Percentiles rank a stretch among this genome's conserved stretches.
phyloP scores from a whole-genome alignment of 2,797 vertebrate genomes.

The Typhlichthys subterraneus region DNA sequence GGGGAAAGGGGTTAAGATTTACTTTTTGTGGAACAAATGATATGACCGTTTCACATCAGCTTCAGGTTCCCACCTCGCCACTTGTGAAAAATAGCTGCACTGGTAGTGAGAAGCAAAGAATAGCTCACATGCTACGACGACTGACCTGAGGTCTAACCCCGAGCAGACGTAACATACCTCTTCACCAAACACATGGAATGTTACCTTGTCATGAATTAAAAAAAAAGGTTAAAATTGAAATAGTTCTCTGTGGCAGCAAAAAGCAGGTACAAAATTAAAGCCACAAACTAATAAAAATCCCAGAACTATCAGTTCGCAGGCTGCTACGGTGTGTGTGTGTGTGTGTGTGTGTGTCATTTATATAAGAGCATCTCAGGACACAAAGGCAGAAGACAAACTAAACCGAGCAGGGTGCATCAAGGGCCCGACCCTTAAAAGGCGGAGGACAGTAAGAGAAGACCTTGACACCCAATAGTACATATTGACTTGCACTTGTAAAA shows the following conservation, averaged over 20 bases:
- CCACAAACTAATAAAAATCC: conserved; percentile 8
- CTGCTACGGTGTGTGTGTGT: conserved; percentile 65
- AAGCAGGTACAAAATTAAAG: conserved; percentile 35
- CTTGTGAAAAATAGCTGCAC: conserved; percentile 55
- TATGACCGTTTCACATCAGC: conserved; percentile 68
- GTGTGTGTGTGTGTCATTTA: conserved; percentile 41
- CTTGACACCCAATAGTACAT: conserved; percentile 45
- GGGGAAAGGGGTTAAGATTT: conserved; percentile 68
- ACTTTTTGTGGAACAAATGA: conserved; percentile 74
- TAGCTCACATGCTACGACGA: conserved; percentile 70
- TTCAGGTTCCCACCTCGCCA: conserved; percentile 55
- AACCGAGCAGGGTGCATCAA: conserved; percentile 42
- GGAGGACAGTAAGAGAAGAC: conserved; percentile 51
- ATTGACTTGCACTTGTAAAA: conserved; percentile 48
- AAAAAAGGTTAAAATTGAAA: conserved; percentile 53
- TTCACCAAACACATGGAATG: conserved; percentile 68
- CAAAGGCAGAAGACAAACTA: conserved; percentile 19
- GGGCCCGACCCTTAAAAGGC: conserved; percentile 34
- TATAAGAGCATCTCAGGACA: conserved; percentile 40
- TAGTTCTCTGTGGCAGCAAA: conserved; percentile 42
- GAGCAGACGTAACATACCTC: conserved; percentile 47
- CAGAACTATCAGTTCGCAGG: conserved; percentile 56
- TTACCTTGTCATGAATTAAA: conserved; percentile 26
- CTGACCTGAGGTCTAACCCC: conserved; percentile 70
- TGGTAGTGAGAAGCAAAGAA: conserved; percentile 63